Evolutionary conservation across 30 jellyfish, hydroid and myxozoan species (phyloP).

Genomic region (Pelagia noctiluca): DNA sequence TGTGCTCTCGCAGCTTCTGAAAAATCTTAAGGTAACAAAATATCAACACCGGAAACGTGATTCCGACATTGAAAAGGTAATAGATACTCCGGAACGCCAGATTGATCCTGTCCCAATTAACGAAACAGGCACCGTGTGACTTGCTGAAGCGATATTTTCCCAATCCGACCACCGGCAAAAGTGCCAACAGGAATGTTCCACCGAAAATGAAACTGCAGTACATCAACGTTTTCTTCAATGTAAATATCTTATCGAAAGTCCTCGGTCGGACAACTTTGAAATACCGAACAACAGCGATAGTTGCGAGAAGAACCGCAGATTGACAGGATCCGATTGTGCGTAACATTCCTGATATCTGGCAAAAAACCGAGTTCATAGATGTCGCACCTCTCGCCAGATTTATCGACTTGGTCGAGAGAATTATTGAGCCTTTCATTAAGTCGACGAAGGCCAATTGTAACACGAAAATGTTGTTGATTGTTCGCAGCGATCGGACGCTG

Average conservation of each 20-base stretch:
- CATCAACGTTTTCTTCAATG: slow-evolving; percentile 28
- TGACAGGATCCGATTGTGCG: slow-evolving; percentile 71
- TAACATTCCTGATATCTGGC: slow-evolving; percentile 75
- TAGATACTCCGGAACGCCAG: slow-evolving; percentile 76
- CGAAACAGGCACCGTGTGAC: slow-evolving; percentile 90
- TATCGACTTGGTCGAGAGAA: slow-evolving; percentile 51
- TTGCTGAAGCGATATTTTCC: slow-evolving; percentile 81
- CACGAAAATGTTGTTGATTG: slow-evolving; percentile 73
- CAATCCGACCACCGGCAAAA: slow-evolving; percentile 82
- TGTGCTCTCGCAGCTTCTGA: slow-evolving; percentile 71
- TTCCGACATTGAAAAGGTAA: slow-evolving; percentile 71
- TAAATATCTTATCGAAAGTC: slow-evolving; percentile 26
- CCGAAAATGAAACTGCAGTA: slow-evolving; percentile 45
- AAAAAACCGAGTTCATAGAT: slow-evolving; percentile 32
- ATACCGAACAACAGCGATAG: slow-evolving; percentile 83
- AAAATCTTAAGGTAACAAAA: slow-evolving; percentile 65
- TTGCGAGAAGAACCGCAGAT: slow-evolving; percentile 71
- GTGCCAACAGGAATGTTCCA: slow-evolving; percentile 53
- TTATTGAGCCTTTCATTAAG: slow-evolving; percentile 72
- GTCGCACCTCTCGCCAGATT: slow-evolving; percentile 56
- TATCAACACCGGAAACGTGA: slow-evolving; percentile 73
- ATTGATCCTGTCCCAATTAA: slow-evolving; percentile 73
- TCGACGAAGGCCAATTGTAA: slow-evolving; percentile 74
- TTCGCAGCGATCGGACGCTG: slow-evolving; percentile 54
- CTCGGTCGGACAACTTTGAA: slow-evolving; percentile 62